Evolutionary conservation across 2,113 vertebrate genomes (phyloP), one percentile per base, ranked within the genome.

Genomic region (Syngnathus scovelli): DNA sequence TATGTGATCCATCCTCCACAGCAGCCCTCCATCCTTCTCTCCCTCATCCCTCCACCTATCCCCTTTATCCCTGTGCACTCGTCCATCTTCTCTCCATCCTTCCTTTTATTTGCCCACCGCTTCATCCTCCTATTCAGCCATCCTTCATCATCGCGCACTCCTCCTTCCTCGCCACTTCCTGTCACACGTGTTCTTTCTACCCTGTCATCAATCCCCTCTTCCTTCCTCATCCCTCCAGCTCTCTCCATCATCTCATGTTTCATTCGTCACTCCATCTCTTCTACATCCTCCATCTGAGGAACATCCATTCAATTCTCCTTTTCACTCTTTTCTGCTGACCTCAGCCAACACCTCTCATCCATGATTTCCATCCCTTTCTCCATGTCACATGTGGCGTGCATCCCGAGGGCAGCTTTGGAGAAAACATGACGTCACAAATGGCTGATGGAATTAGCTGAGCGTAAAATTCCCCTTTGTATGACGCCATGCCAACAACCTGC

Each of bases 381-480:
- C 69, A 66, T 16, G 55, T 37, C 27, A 15, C 55, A 27, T 36
- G 15, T 58, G 55, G 27, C 27, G 27, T 58, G 55, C 13, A 15
- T 58, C 55, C 55, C 6, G 27, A 58, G 55, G 55, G 55, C 55
- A 36, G 13, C 27, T 58, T 58, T 15, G 27, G 27, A 33, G 55
- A 13, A 68, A 86, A 83, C 78, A 76, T 78, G 71, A 72, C 60
- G 79, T 81, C 79, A 89, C 83, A 86, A 85, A 83, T 61, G 74
- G 83, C 82, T 85, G 84, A 88, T 86, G 86, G 82, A 81, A 89
- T 75, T 83, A 81, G 83, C 87, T 88, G 86, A 89, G 77, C 69
- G 67, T 82, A 90, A 91, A 86, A 90, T 87, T 87, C 75, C 79
- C 23, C 23, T 56, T 86, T 88, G 88, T 79, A 88, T 85, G 78